These are phyloP conservation scores for Drosophila sp. DNA, from an alignment of 1,140 invertebrate genomes.

Conservation along the genomic window DNA sequence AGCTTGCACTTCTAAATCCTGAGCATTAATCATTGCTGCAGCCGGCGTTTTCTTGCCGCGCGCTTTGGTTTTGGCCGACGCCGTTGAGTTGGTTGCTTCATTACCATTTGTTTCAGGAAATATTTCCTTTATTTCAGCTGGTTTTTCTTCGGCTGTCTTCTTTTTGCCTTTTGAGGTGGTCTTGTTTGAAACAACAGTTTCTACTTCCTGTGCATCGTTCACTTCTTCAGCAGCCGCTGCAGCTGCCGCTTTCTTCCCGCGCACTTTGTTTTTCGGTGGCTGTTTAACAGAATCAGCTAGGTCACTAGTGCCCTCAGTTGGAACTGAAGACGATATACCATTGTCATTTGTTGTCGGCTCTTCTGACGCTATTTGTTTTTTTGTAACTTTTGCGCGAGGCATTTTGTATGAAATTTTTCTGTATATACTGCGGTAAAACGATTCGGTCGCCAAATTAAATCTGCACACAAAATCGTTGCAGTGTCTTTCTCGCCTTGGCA, in stretches of 20 bases:
- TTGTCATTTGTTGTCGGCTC: constrained; percentile 45
- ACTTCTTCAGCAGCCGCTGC: constrained; percentile 15
- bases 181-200: constrained; percentile 10
- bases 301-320: constrained; percentile 2
- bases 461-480: background rate
- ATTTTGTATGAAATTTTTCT: constrained; percentile 24
- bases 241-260: constrained; percentile 5
- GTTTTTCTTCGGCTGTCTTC: constrained; percentile 8
- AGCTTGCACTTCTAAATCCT: background rate
- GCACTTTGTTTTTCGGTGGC: constrained; percentile 48
- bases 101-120: constrained; percentile 17
- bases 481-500: constrained; percentile 3
- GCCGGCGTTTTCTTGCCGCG: constrained; percentile 50
- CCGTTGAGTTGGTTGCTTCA: background rate
- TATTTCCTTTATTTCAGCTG: constrained; percentile 2
- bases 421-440: background rate
- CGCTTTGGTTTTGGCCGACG: background rate
- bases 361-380: constrained; percentile 44
- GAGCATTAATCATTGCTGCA: background rate
- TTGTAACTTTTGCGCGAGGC: constrained; percentile 58
- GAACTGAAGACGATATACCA: constrained; percentile 22
- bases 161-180: constrained; percentile 3
- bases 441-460: constrained; percentile 8
- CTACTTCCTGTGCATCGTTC: constrained; percentile 1
- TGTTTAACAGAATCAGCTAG: constrained; percentile 13